Base-by-base conservation (phyloP, 2,888 invertebrate genomes). In the Xestoiulus laeticollis region DNA sequence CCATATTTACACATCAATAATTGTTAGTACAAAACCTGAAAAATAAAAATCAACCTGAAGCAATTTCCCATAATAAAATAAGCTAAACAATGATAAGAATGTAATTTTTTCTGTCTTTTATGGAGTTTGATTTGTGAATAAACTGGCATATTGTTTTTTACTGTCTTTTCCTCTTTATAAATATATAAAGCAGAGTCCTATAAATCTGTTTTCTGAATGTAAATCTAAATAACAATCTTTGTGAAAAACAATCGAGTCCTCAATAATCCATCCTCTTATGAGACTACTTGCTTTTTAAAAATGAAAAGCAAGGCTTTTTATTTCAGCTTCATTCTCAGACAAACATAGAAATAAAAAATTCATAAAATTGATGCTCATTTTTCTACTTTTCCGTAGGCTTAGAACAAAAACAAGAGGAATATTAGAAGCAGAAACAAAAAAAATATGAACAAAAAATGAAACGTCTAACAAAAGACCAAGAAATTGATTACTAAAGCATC, bases 201-300 rank as follows among this genome's bases (percentile, higher is more conserved):
- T 68, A 68, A 68, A 68, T 68, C 68, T 68, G 68, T 26, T 68
- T 68, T 68, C 26, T 26, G 5, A 6, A 12, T 10, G 68, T 4
- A 26, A 68, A 68, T 68, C 68, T 68, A n/a, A 68, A 68, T 68
- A 26, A 68, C 26, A 68, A 68, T 68, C 68, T 26, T 26, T 26
- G 8, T 68, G 1, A 22, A 68, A 68, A 68, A 68, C 68, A 68
- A 68, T 68, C 22, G 68, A 68, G 68, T 68, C 26, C 26, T 26
- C 26, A 68, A 68, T 68, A 68, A 68, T 68, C 68, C 68, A 68
- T 68, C 68, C 68, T 68, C 68, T 68, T 68, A 68, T 26, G 68
- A 68, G 68, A 26, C 1, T 68, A 68, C 68, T 68, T 68, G 68
- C 68, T 68, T 26, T n/a, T 26, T 22, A 68, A 22, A 53, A 53